Base-by-base conservation (phyloP, 2,888 invertebrate genomes). In the Athalia cordata region DNA sequence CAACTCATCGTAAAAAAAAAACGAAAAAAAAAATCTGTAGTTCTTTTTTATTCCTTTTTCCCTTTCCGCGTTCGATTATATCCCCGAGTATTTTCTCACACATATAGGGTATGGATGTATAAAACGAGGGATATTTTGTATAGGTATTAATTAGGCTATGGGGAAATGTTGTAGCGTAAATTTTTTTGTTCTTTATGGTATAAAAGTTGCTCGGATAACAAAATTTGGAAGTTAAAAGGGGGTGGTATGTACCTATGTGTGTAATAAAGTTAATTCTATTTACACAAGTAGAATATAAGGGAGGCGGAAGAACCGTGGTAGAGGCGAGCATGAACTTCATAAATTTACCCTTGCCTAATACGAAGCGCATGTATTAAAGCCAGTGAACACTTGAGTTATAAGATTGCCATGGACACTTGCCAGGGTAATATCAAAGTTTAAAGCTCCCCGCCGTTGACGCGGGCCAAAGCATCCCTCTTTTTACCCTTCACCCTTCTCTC, bases 381-480 rank as follows among this genome's bases (percentile, higher is more conserved):
- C 80, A 81, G 83, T 79, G 84, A 82, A 81, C 83, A 84, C 85
- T 85, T 85, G 87, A 87, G 85, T 87, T 85, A 87, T 88, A 87
- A 86, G 87, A 87, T 86, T 83, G 85, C 83, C 84, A 84, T 87
- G 88, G 87, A 88, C 84, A 86, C 85, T 86, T 87, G 87, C 87
- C 87, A 87, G 87, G 85, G 84, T 86, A 87, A 87, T 87, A 87
- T 88, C 84, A 87, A 88, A 87, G 86, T 86, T 85, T 83, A 84
- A 84, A 83, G 84, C 75, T 47, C 9, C 86, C 82, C 57, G 45
- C 15, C 67, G 66, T 72, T 57, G 72, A 72, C 72, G 59, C 72
- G 15, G 59, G 59, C 68, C 68, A 68, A 52, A 50, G 55, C 49
- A 29, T 29, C 43, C 45, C 59, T 45, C 52, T 45, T 68, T 6